These are phyloP conservation scores for Clavelina lepadiformis DNA, from an alignment of 23 tunicate species.

Conservation along the genomic window DNA sequence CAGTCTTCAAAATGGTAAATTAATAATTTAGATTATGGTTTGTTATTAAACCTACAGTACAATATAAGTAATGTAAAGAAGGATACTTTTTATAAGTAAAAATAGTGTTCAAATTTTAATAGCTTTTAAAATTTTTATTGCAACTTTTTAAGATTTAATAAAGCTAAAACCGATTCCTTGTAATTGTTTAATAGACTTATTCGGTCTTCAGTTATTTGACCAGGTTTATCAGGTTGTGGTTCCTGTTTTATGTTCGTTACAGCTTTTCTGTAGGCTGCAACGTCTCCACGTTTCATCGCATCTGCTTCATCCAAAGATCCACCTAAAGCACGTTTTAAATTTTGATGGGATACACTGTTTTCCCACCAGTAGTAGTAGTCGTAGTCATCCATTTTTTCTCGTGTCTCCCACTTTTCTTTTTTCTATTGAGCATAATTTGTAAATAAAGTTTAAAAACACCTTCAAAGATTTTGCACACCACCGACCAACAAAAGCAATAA, in stretches of 20 bases:
- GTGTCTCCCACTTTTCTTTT: slow-evolving; percentile 72
- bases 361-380: slow-evolving; percentile 78
- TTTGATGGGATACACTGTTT: slow-evolving; percentile 50
- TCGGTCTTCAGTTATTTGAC: slow-evolving; percentile 18
- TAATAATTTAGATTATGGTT: too few species aligned
- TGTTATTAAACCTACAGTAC: too few species aligned
- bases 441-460: background rate
- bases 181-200: slow-evolving; percentile 13
- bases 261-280: slow-evolving; percentile 43
- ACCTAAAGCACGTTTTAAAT: slow-evolving; percentile 20
- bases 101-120: too few species aligned
- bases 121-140: background rate
- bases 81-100: too few species aligned
- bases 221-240: slow-evolving; percentile 14
- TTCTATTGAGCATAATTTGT: slow-evolving; percentile 8
- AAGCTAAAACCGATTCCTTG: slow-evolving; percentile 36
- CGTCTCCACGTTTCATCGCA: slow-evolving; percentile 10
- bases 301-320: slow-evolving; percentile 8
- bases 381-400: slow-evolving; percentile 27
- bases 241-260: slow-evolving; percentile 53
- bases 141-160: slow-evolving; percentile 20
- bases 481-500: too few species aligned
- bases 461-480: too few species aligned
- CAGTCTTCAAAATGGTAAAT: too few species aligned
- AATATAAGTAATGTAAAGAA: too few species aligned